These are phyloP conservation scores for Orthosia cruda DNA, from an alignment of 2,888 invertebrate species.

Conservation along the genomic window DNA sequence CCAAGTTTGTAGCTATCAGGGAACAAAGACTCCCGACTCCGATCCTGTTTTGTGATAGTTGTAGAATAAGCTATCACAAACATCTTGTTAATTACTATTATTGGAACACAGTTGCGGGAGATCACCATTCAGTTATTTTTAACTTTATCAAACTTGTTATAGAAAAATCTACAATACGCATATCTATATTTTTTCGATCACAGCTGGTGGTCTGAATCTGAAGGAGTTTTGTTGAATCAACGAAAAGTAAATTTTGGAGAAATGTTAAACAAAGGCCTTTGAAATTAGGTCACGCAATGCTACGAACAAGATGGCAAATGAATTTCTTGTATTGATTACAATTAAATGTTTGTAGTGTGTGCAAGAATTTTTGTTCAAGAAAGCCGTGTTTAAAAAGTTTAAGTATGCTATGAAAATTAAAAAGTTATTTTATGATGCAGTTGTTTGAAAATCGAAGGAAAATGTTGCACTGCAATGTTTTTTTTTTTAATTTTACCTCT, in stretches of 20 bases:
- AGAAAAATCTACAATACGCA: constrained; percentile 14
- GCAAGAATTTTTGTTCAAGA: too few species aligned
- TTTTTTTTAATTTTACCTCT: too few species aligned
- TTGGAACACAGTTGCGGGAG: constrained; percentile 12
- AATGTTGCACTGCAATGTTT: too few species aligned
- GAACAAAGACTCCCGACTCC: too few species aligned
- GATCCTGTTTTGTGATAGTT: too few species aligned
- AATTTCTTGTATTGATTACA: constrained; percentile 24
- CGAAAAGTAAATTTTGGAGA: background rate
- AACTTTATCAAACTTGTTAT: constrained; percentile 8
- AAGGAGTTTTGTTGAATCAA: background rate
- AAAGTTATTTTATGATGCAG: too few species aligned
- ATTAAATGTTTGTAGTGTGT: constrained; percentile 11
- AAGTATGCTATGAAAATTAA: too few species aligned
- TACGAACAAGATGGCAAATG: constrained; percentile 16
- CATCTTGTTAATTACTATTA: too few species aligned
- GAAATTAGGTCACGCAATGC: constrained; percentile 20
- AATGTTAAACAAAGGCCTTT: constrained; percentile 15
- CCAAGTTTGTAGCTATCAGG: too few species aligned
- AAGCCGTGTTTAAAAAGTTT: too few species aligned
- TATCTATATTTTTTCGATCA: background rate
- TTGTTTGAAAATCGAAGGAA: too few species aligned
- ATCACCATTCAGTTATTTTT: constrained; percentile 20
- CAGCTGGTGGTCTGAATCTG: background rate
- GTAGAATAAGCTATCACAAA: too few species aligned